These are phyloP conservation scores for Nothocercus julius DNA, from an alignment of 2,113 vertebrate genomes.

Conservation along the genomic window DNA sequence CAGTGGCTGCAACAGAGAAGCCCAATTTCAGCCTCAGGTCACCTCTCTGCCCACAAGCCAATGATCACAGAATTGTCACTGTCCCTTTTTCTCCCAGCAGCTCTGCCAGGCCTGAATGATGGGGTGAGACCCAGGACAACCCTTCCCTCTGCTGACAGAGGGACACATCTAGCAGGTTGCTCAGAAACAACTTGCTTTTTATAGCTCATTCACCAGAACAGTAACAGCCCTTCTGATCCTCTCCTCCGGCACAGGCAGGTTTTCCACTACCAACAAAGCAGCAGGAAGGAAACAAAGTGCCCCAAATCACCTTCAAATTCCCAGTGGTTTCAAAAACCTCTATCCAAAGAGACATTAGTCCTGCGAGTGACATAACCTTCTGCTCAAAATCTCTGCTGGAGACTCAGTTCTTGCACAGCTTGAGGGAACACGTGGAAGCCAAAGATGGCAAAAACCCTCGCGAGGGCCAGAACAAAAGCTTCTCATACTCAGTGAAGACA, in stretches of 20 bases:
- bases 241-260: background rate
- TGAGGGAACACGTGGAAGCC: background rate
- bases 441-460: slow-evolving; percentile 31
- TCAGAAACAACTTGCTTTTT: background rate
- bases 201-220: background rate
- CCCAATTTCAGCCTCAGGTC: background rate
- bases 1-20: background rate
- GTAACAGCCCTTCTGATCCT: background rate
- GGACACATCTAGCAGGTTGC: background rate
- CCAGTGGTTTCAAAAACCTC: background rate
- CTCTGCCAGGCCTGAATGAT: background rate
- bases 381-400: slow-evolving; percentile 16
- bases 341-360: background rate
- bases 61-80: background rate
- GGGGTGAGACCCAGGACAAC: background rate
- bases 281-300: background rate
- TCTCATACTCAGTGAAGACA: background rate
- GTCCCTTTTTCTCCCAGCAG: background rate
- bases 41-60: background rate
- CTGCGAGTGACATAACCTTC: slow-evolving; percentile 10
- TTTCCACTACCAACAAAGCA: background rate
- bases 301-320: background rate
- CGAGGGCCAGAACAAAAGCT: background rate
- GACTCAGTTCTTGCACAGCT: background rate
- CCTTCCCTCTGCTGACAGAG: background rate